These are phyloP conservation scores for Temnothorax ravouxi DNA, from an alignment of 2,888 invertebrate genomes.

Conservation along the genomic window DNA sequence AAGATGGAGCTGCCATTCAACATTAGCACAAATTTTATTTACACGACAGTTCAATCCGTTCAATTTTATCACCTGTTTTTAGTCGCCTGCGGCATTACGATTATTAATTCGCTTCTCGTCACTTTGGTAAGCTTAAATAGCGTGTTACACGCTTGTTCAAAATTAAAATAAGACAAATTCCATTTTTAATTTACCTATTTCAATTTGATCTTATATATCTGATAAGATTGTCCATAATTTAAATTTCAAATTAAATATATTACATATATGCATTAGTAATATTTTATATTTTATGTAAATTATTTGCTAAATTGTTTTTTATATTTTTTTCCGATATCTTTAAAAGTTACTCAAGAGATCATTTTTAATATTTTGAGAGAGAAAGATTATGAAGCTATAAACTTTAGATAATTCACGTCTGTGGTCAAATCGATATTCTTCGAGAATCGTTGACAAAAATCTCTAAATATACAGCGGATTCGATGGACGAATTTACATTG, in stretches of 20 bases:
- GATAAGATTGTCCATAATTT: not conserved
- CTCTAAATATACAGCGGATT: not conserved
- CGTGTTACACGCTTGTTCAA: not conserved
- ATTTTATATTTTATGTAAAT: not conserved
- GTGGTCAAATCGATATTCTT: conserved; percentile 57
- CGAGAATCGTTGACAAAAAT: conserved; percentile 15
- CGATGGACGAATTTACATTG: not conserved
- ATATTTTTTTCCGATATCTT: not conserved
- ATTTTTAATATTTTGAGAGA: not conserved
- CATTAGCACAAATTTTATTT: conserved; percentile 45
- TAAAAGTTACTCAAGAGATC: not conserved
- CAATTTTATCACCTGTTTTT: conserved; percentile 52
- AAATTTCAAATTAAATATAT: not conserved
- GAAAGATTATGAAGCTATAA: conserved; percentile 5
- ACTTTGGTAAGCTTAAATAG: conserved; percentile 22
- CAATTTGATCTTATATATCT: not conserved
- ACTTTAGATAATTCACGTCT: conserved; percentile 40
- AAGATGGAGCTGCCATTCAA: conserved; percentile 65
- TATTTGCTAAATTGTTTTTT: not conserved
- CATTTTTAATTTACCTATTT: not conserved
- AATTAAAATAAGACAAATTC: not conserved
- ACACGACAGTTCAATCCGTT: conserved; percentile 38
- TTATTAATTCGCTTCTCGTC: conserved; percentile 38
- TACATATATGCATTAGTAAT: not conserved
- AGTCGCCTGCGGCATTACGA: not conserved